Percentiles rank a stretch among this genome's conserved stretches.
Conservation (phyloP, 2,797 vertebrate genomes). For the Acanthis flammea region DNA sequence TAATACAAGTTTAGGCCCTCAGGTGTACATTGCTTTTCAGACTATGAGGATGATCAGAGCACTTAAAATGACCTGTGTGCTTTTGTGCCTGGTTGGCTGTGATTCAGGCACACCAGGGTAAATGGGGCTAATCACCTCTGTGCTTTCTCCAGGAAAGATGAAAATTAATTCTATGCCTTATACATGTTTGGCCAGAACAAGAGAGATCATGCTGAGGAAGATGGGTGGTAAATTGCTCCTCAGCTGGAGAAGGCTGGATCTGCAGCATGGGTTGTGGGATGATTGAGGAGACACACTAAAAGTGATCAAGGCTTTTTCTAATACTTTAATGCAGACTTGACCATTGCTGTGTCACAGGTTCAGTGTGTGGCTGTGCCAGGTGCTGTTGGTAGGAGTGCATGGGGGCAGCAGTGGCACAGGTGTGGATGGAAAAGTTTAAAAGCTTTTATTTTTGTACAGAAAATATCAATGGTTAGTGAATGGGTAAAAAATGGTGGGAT, state of each 20-base stretch:
- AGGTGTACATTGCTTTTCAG: neutral
- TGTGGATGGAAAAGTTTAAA: neutral
- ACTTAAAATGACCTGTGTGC: neutral
- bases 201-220: neutral
- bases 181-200: neutral
- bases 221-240: conserved; percentile 44
- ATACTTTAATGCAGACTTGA: neutral
- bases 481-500: neutral
- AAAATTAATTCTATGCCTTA: neutral
- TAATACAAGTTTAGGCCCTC: neutral
- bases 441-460: neutral
- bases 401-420: neutral
- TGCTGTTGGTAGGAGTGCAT: neutral
- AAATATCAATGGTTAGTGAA: neutral
- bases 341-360: neutral
- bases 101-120: neutral
- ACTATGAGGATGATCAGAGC: neutral
- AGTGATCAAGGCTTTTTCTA: neutral
- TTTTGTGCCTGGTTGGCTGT: neutral
- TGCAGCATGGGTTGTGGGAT: neutral
- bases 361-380: neutral
- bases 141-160: neutral
- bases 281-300: neutral
- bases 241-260: neutral
- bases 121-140: neutral